Conservation (phyloP, 1,140 invertebrate species). For the Oncopeltus fasciatus region DNA sequence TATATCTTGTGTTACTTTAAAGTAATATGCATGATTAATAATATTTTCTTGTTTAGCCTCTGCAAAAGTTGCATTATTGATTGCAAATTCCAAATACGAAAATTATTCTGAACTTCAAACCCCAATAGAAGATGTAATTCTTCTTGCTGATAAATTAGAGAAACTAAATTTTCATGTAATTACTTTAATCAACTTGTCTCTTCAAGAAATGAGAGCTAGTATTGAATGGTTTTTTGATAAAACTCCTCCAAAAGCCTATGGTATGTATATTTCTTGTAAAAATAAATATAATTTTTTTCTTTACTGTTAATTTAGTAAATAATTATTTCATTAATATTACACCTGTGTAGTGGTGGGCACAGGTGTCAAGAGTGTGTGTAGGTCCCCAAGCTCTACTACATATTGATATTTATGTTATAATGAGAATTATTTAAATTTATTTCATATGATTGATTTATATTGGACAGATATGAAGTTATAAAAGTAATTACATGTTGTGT, state of each 20-base stretch:
- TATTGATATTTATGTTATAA: too few relatives aligned
- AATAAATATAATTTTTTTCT: not conserved
- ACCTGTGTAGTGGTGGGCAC: too few relatives aligned
- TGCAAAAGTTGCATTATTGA: constrained; percentile 1
- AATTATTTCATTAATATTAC: too few relatives aligned
- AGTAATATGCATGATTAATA: not conserved
- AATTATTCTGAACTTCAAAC: not conserved
- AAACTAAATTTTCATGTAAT: not conserved
- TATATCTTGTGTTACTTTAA: too few relatives aligned
- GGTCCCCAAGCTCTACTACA: too few relatives aligned
- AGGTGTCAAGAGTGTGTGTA: too few relatives aligned
- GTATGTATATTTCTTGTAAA: not conserved
- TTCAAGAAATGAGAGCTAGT: not conserved
- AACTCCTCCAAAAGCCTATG: not conserved
- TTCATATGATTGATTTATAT: too few relatives aligned
- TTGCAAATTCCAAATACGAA: not conserved
- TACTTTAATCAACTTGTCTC: not conserved
- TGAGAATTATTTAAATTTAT: too few relatives aligned
- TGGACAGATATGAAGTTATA: too few relatives aligned
- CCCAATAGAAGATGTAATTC: not conserved
- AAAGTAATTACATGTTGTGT: too few relatives aligned
- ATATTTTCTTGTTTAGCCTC: not conserved
- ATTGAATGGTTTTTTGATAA: constrained; percentile 1
- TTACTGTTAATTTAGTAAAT: not conserved
- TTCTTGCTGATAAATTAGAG: constrained; percentile 1